Conservation (phyloP, 2,888 invertebrate species). For the Hirudinaria manillensis region DNA sequence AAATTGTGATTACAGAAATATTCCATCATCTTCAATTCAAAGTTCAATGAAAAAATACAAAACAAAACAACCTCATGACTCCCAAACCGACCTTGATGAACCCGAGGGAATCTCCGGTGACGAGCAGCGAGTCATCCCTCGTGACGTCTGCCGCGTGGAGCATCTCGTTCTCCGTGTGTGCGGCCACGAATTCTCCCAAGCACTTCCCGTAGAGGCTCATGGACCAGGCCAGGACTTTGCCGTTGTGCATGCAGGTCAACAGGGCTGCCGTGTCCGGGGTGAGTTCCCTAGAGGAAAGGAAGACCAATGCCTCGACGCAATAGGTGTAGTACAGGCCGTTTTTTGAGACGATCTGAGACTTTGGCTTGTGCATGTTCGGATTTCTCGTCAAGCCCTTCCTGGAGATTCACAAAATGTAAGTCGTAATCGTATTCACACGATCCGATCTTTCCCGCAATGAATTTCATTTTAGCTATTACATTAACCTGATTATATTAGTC, state of each 20-base stretch:
- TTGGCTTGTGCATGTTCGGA: background rate
- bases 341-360: background rate
- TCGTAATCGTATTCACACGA: no score
- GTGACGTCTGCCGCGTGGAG: slow-evolving; percentile 69
- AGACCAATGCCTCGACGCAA: slow-evolving; percentile 32
- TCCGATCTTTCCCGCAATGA: no score
- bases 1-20: background rate
- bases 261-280: slow-evolving; percentile 49
- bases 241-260: slow-evolving; percentile 69
- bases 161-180: slow-evolving; percentile 61
- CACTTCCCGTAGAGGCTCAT: slow-evolving; percentile 70
- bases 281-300: slow-evolving; percentile 21
- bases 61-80: no score
- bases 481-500: no score
- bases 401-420: no score
- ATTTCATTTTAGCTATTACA: no score
- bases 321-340: slow-evolving; percentile 16
- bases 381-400: no score
- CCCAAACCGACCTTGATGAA: slow-evolving; percentile 40
- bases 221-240: slow-evolving; percentile 71
- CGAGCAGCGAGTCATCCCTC: slow-evolving; percentile 64
- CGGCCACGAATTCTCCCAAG: slow-evolving; percentile 65
- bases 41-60: no score
- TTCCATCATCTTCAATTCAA: background rate
- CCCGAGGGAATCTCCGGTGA: slow-evolving; percentile 53